Evolutionary conservation across 2,797 vertebrate genomes (phyloP).

Genomic region (Fundulus diaphanus): DNA sequence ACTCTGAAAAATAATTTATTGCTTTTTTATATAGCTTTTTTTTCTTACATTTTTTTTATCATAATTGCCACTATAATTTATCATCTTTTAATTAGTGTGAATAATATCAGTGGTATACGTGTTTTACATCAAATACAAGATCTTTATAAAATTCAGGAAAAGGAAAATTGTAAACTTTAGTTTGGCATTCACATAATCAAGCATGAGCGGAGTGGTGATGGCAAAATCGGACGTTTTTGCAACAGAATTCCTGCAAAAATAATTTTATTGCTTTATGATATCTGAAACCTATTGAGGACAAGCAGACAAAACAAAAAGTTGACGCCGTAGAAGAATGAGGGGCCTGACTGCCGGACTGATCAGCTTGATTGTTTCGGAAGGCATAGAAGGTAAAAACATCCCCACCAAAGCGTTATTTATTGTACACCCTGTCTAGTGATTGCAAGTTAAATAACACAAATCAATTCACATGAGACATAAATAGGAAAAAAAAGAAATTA

Average conservation of each 20-base stretch:
- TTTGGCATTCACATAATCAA: slow-evolving; percentile 99
- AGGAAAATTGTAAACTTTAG: slow-evolving; percentile 98
- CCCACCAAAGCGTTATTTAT: slow-evolving; percentile 67
- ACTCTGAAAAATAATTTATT: slow-evolving; percentile 99
- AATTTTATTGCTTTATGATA: slow-evolving; percentile 97
- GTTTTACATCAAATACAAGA: slow-evolving; percentile 95
- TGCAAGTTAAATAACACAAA: slow-evolving; percentile 78
- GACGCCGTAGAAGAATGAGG: slow-evolving; percentile 42
- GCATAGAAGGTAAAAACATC: slow-evolving; percentile 79
- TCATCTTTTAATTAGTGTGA: slow-evolving; percentile 79
- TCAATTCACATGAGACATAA: slow-evolving; percentile 75
- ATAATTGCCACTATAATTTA: slow-evolving; percentile 73
- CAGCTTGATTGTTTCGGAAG: slow-evolving; percentile 78
- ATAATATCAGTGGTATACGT: slow-evolving; percentile 78
- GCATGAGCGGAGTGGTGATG: slow-evolving; percentile 85
- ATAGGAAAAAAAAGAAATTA: slow-evolving; percentile 66
- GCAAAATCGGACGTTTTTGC: slow-evolving; percentile 79
- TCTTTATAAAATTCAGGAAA: slow-evolving; percentile 91
- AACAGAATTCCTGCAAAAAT: slow-evolving; percentile 90
- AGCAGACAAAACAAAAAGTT: slow-evolving; percentile 47
- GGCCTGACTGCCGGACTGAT: slow-evolving; percentile 62
- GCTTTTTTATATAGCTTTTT: slow-evolving; percentile 86
- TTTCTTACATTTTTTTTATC: slow-evolving; percentile 79
- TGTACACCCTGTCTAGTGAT: slow-evolving; percentile 80
- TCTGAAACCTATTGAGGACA: slow-evolving; percentile 78